Conservation (phyloP, 1,140 invertebrate genomes). For the Micrasema longulum region DNA sequence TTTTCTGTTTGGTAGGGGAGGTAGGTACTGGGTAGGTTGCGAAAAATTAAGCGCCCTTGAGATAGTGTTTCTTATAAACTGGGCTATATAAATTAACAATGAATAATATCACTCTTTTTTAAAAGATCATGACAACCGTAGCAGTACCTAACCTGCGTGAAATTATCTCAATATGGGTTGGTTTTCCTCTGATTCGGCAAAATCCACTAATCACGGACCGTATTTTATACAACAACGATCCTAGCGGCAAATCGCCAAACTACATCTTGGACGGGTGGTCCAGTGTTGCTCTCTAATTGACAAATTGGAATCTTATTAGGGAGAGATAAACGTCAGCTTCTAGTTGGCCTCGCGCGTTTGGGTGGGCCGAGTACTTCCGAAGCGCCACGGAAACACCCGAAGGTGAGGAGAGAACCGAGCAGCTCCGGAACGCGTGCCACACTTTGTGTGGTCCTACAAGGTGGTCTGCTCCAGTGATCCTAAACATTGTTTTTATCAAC, state of each 20-base stretch:
- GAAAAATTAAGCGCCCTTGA: no score
- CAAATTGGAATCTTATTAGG: slow-evolving; percentile 78
- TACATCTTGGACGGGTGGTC: slow-evolving; percentile 65
- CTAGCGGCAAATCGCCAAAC: slow-evolving; percentile 56
- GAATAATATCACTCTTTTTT: no score
- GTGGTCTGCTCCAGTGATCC: slow-evolving; percentile 57
- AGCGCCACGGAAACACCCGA: slow-evolving; percentile 57
- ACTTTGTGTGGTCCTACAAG: slow-evolving; percentile 66
- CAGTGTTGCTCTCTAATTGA: slow-evolving; percentile 72
- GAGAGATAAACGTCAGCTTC: slow-evolving; percentile 60
- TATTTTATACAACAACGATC: background rate
- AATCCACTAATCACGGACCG: no score
- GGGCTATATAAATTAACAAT: no score
- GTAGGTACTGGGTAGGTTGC: no score
- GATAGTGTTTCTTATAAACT: no score
- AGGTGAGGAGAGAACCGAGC: slow-evolving; percentile 51
- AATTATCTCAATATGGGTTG: no score
- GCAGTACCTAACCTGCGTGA: no score
- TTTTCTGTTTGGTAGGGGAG: no score
- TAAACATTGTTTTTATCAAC: background rate
- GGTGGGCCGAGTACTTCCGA: slow-evolving; percentile 58
- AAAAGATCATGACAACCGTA: no score
- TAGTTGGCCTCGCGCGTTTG: slow-evolving; percentile 57
- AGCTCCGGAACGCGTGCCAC: slow-evolving; percentile 67
- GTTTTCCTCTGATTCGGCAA: no score